These are phyloP conservation scores for Lepus europaeus DNA, from an alignment of 2,113 vertebrate genomes.

Conservation along the genomic window DNA sequence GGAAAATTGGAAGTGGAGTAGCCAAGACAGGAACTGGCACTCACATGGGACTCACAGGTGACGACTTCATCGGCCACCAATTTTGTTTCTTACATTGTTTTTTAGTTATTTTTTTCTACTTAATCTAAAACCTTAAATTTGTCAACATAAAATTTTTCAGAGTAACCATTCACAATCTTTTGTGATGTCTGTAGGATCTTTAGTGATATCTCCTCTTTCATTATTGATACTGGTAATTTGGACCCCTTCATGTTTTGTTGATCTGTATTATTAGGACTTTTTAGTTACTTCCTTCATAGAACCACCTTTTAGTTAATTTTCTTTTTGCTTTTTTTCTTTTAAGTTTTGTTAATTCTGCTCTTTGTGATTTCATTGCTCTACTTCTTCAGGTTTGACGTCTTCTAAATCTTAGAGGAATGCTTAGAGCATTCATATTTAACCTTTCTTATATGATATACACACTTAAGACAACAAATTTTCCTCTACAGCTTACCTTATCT, in stretches of 20 bases:
- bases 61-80: too few relatives aligned
- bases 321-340: neutral
- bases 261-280: neutral
- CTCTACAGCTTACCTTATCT: neutral
- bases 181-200: neutral
- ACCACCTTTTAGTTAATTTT: neutral
- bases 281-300: neutral
- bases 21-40: too few relatives aligned
- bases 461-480: slow-evolving; percentile 5
- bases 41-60: too few relatives aligned
- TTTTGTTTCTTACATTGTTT: slow-evolving; percentile 2
- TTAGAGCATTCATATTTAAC: neutral
- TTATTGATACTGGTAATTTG: neutral
- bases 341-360: neutral
- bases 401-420: neutral
- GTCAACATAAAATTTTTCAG: neutral
- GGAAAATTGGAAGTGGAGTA: too few relatives aligned
- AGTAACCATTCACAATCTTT: neutral
- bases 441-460: neutral
- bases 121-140: slow-evolving; percentile 24
- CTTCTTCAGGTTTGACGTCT: neutral
- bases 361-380: neutral
- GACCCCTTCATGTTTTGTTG: neutral
- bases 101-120: neutral
- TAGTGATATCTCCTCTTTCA: neutral